These are phyloP conservation scores for Brachionus plicatilis DNA, from an alignment of 1,140 invertebrate genomes.

Conservation along the genomic window DNA sequence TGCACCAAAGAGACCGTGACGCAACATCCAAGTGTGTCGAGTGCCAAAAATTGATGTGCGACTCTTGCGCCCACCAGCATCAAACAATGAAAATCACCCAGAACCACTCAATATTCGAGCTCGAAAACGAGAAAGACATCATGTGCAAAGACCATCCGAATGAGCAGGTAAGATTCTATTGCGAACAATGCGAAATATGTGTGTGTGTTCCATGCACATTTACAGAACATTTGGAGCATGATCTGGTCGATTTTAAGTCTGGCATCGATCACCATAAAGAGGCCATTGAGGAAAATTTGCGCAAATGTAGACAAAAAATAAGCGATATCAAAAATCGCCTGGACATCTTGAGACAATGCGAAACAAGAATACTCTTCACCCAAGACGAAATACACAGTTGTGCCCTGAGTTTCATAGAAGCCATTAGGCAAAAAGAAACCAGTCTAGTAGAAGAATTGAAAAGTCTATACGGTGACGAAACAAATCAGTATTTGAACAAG, in stretches of 20 bases:
- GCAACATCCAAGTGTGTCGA: constrained; percentile 57
- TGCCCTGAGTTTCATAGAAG: constrained; percentile 50
- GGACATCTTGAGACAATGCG: not conserved
- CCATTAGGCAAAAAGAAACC: constrained; percentile 52
- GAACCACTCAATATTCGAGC: constrained; percentile 55
- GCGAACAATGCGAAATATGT: constrained; percentile 55
- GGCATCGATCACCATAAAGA: constrained; percentile 55
- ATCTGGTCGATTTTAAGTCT: constrained; percentile 54
- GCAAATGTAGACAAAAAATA: constrained; percentile 49
- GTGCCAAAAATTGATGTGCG: constrained; percentile 56
- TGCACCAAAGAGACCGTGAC: constrained; percentile 52
- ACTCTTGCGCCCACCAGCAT: constrained; percentile 53
- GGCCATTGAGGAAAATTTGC: constrained; percentile 49
- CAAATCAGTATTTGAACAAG: constrained; percentile 51
- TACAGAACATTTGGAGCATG: constrained; percentile 57
- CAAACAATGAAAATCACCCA: constrained; percentile 54
- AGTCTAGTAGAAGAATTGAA: constrained; percentile 54
- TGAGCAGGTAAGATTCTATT: constrained; percentile 56
- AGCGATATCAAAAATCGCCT: constrained; percentile 23
- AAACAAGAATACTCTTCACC: constrained; percentile 5
- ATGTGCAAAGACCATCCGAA: constrained; percentile 56
- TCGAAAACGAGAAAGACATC: constrained; percentile 57
- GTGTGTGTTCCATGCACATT: constrained; percentile 57
- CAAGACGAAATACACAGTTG: constrained; percentile 40
- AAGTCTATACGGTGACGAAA: constrained; percentile 51